Evolutionary conservation across 2,888 invertebrate species (phyloP), one percentile per base, ranked within the genome.

Genomic region (Noctua janthina): DNA sequence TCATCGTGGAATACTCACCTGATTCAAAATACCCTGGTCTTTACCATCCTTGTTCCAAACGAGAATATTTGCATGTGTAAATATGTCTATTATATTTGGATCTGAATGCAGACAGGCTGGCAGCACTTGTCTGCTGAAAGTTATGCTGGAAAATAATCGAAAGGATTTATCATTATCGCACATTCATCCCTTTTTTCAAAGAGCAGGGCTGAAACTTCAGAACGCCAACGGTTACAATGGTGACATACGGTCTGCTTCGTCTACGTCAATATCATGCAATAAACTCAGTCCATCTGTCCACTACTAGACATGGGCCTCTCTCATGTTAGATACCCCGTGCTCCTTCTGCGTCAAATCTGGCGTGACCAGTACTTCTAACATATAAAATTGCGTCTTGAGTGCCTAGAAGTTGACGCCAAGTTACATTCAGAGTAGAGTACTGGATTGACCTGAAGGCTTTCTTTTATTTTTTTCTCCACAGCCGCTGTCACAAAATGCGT

Each of bases 51-150:
- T 62, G 0, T 35, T 35, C 81, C 81, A 81, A 13, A 81, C 62
- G 6, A 81, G 81, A 0, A 81, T 81, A 69, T 74, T 81, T 6
- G 62, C 81, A 35, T 74, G 39, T 1, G 15, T 4, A 23, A 62
- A 51, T 46, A 81, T 6, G 1, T 81, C 74, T 17, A 51, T 74
- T 2, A 13, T 7, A 23, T 74, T 69, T 23, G 62, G 81, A 29
- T 77, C 83, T 1, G 82, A 39, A 69, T 82, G 78, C 0, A 82
- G 51, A 43, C 82, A 82, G 0, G 82, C 83, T 3, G 83, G 82
- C 15, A 82, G 64, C 0, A 78, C 82, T 2, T 39, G 39, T 69
- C 78, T 71, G 43, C 56, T 73, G 35, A 82, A 82, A 13, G 15
- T n/a, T 49, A 82, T 69, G 29, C 82, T 82, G 78, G 4, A 82